Percentiles rank a stretch among this genome's conserved stretches.
phyloP scores from a whole-genome alignment of 2,113 vertebrate genomes.

The Recurvirostra avosetta region DNA sequence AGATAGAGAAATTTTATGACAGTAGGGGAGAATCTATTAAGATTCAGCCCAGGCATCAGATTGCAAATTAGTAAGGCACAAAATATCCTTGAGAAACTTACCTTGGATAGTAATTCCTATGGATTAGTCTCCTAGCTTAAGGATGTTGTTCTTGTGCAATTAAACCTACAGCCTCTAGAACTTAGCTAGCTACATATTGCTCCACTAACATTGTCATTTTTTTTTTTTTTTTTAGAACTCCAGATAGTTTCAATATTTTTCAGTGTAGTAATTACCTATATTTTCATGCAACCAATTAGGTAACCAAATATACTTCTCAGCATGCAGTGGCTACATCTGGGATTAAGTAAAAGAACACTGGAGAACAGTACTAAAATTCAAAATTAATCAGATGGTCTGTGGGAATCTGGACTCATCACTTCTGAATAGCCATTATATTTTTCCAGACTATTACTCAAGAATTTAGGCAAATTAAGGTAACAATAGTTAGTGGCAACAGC shows the following conservation, averaged over 20 bases:
- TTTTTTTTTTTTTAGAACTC: not conserved
- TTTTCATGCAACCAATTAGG: not conserved
- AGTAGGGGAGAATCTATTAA: not conserved
- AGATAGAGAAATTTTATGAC: not conserved
- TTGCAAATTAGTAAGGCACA: not conserved
- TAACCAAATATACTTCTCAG: not conserved
- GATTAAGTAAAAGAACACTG: not conserved
- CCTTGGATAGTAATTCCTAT: not conserved
- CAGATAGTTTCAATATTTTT: not conserved
- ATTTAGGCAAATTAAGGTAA: not conserved
- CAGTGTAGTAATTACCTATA: not conserved
- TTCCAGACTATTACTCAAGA: not conserved
- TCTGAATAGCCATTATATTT: no score
- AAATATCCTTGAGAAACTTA: not conserved
- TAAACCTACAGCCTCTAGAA: not conserved
- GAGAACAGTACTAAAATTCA: not conserved
- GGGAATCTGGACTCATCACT: no score
- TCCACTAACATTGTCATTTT: not conserved
- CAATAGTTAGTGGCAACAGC: not conserved
- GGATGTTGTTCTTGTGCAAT: not conserved
- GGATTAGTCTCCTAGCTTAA: not conserved
- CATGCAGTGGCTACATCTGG: not conserved
- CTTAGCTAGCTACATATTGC: not conserved
- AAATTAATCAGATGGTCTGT: not conserved
- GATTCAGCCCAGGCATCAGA: not conserved